Conservation (phyloP, 2,888 invertebrate species). For the Drosophila diplacantha region DNA sequence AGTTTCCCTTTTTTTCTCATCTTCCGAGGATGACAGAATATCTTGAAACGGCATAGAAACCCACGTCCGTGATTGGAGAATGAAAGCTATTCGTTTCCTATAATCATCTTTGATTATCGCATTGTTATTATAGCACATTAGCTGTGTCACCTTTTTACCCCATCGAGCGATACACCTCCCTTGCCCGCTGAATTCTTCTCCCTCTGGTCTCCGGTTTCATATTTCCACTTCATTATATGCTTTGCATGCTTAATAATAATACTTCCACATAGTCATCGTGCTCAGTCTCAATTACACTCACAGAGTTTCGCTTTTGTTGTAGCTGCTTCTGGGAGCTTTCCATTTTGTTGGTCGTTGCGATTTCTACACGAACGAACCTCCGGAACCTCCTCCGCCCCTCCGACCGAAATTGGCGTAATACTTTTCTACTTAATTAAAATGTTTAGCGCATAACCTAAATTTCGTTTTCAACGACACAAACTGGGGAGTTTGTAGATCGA, state of each 20-base stretch:
- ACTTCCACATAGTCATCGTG: constrained; percentile 71
- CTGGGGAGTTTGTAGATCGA: background rate
- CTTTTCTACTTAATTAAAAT: constrained; percentile 72
- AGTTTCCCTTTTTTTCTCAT: background rate
- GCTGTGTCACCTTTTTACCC: constrained; percentile 34
- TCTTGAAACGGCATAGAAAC: background rate
- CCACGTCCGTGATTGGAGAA: constrained; percentile 13
- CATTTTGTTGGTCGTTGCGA: constrained; percentile 67
- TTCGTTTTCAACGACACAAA: constrained; percentile 50
- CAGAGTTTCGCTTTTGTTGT: constrained; percentile 67
- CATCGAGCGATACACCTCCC: constrained; percentile 9
- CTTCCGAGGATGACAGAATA: constrained; percentile 7
- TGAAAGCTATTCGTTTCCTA: constrained; percentile 34
- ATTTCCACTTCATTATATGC: constrained; percentile 71
- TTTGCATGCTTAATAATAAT: constrained; percentile 71
- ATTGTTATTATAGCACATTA: constrained; percentile 42
- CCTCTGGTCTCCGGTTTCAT: constrained; percentile 56
- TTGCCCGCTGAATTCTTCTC: constrained; percentile 41
- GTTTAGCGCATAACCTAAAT: constrained; percentile 71
- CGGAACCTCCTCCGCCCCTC: background rate
- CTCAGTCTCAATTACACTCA: constrained; percentile 65
- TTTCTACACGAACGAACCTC: constrained; percentile 57
- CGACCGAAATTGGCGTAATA: constrained; percentile 67
- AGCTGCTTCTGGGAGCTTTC: constrained; percentile 56
- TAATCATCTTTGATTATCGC: constrained; percentile 44